Evolutionary conservation across 2,888 invertebrate genomes (phyloP), one percentile per base, ranked within the genome.

Genomic region (Hemistola chrysoprasaria): DNA sequence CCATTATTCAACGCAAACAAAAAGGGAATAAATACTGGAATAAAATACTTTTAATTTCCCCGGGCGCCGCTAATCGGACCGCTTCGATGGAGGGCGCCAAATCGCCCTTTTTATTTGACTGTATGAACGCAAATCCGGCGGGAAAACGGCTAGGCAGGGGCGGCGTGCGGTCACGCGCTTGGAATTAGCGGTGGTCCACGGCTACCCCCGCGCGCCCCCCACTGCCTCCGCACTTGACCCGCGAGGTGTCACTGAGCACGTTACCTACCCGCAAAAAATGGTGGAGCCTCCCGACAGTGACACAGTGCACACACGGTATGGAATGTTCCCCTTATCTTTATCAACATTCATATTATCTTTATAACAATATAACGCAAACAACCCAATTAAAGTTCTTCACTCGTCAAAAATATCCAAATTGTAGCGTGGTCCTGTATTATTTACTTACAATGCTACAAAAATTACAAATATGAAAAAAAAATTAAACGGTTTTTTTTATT

Each of bases 1-100:
- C 36, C 47, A 53, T 56, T 78, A 81, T 78, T 78, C 78, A 77
- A 76, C 69, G 65, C 78, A 81, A 84, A 84, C 79, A 84, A 81
- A 84, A 80, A 78, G 74, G 72, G 78, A 82, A 84, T 84, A 80
- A 84, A 84, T 84, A 78, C 76, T 78, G 74, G 78, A 84, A 84
- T 84, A 84, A 84, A 84, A 86, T 83, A 84, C 85, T 85, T 86
- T 85, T 86, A 86, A 86, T 86, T 86, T 85, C 86, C 85, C 86
- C 75, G 80, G 85, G 82, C 85, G 80, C 82, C 82, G 82, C 83
- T 86, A 86, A 86, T 86, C 85, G 84, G 78, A 71, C 78, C 70
- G 75, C 75, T 78, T 74, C 83, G 78, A 80, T 78, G 82, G 82
- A 83, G 85, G 83, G 83, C 79, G 77, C 79, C 78, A 82, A 83